Percentiles rank a stretch among this genome's conserved stretches.
Evolutionary conservation across 2,888 invertebrate genomes (phyloP).

Genomic region (Bombylius discolor): DNA sequence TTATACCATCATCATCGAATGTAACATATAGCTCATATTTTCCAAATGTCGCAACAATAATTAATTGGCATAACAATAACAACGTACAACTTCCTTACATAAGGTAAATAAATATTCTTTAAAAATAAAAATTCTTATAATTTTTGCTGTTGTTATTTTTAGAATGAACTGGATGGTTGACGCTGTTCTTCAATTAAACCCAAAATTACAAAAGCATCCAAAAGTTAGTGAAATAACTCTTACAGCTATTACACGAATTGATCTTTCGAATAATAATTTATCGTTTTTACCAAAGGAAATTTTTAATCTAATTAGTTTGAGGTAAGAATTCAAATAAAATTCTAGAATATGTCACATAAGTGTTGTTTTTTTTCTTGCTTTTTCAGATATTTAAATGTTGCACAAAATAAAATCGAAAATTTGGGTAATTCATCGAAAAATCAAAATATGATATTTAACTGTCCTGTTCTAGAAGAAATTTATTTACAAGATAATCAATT

Average conservation of each 20-base stretch:
- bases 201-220: constrained; percentile 58
- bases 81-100: constrained; percentile 57
- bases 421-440: constrained; percentile 27
- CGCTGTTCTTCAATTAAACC: constrained; percentile 75
- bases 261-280: constrained; percentile 82
- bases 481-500: constrained; percentile 86
- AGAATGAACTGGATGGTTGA: constrained; percentile 69
- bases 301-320: constrained; percentile 70
- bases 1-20: constrained; percentile 43
- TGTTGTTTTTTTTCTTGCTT: not conserved
- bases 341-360: too few species aligned
- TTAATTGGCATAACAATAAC: constrained; percentile 80
- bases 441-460: constrained; percentile 38
- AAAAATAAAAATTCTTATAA: not conserved
- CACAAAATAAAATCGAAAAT: constrained; percentile 76
- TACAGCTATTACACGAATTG: constrained; percentile 86
- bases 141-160: not conserved
- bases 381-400: constrained; percentile 61
- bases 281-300: constrained; percentile 65
- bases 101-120: constrained; percentile 29
- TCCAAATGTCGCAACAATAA: constrained; percentile 71
- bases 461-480: constrained; percentile 77
- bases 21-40: constrained; percentile 68
- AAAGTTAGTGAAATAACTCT: constrained; percentile 54
- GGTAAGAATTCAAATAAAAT: constrained; percentile 28